Base-by-base conservation (phyloP, 2,113 vertebrate species). In the Vidua chalybeata region DNA sequence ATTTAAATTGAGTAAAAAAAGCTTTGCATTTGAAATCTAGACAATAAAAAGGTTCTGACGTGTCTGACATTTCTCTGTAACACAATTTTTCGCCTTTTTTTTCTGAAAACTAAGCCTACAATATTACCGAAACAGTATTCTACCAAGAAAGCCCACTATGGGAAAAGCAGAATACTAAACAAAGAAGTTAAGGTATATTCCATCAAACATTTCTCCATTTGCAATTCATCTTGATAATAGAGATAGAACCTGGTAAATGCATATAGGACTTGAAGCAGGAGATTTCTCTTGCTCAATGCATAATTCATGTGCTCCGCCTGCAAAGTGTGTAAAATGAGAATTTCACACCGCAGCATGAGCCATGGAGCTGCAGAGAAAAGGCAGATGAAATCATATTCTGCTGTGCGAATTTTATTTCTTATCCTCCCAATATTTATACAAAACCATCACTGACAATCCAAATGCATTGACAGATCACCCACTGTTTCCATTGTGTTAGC, bases 281-380 rank as follows among this genome's bases (percentile, higher is more conserved):
- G 99, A 99, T 99, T 99, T 99, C 99, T 99, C 99, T 99, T 99
- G 98, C 98, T 98, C 98, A 98, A 99, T 99, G 99, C 99, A 99
- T 99, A 99, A 99, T 99, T 99, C 99, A 99, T 99, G 98, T 98
- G 98, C 98, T 99, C 98, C 97, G 98, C 98, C 99, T 99, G 99
- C 99, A 99, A 99, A 99, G 98, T 99, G 99, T 99, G 98, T 99
- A 99, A 99, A 99, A 99, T 99, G 99, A 99, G 98, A 99, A 99
- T 99, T 99, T 99, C 99, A 99, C 98, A 99, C 99, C 97, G 96
- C 98, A 98, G 99, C 98, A 98, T 98, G 98, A 99, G 99, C 98
- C 98, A 98, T 97, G 97, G 98, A 98, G 98, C 97, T 97, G 98
- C 97, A 97, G 93, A 97, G 98, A 98, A 98, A 98, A 98, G 98